Conservation (phyloP, 1,140 invertebrate genomes). For the Penaeus vannamei region DNA sequence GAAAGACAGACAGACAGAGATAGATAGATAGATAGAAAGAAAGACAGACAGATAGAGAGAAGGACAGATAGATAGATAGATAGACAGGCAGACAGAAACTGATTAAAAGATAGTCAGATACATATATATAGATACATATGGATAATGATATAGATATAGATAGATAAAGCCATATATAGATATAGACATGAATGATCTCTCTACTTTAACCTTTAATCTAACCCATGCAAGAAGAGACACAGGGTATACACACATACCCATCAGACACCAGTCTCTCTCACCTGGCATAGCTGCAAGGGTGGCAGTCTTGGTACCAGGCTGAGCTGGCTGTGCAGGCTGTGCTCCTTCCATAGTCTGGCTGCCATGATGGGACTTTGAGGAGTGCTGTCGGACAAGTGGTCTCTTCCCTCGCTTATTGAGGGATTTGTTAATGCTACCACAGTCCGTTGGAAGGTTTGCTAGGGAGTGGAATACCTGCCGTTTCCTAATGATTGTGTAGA, state of each 20-base stretch:
- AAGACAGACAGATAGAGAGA: too few species aligned
- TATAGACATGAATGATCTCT: too few species aligned
- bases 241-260: neutral
- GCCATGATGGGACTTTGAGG: conserved; percentile 70
- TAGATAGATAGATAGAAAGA: too few species aligned
- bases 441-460: conserved; percentile 95
- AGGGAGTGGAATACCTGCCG: conserved; percentile 96
- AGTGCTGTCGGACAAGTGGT: conserved; percentile 66
- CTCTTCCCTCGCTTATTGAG: conserved; percentile 74
- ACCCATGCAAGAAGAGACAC: too few species aligned
- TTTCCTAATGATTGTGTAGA: conserved; percentile 99
- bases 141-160: too few species aligned
- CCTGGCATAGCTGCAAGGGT: conserved; percentile 78
- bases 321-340: conserved; percentile 87
- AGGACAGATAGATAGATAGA: too few species aligned
- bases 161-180: too few species aligned
- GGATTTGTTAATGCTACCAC: conserved; percentile 86
- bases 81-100: too few species aligned
- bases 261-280: conserved; percentile 18
- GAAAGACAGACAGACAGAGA: too few species aligned
- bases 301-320: conserved; percentile 91
- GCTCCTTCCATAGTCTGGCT: conserved; percentile 83
- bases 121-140: too few species aligned
- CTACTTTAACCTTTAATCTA: too few species aligned
- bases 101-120: too few species aligned